Conservation (phyloP, 2,797 vertebrate species). For the Scomberomorus guttatus region DNA sequence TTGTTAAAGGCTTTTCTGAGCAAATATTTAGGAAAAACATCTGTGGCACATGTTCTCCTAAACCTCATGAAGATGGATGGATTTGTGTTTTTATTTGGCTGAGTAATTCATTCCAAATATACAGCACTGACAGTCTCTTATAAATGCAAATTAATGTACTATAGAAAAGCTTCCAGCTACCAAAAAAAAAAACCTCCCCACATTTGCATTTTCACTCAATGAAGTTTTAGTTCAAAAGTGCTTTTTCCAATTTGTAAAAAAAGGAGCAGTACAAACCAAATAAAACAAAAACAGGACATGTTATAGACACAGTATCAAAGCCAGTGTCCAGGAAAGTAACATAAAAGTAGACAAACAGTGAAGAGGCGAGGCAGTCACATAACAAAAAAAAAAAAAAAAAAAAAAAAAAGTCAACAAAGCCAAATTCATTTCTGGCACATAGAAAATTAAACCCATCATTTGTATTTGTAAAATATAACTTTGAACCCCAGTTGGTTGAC, state of each 20-base stretch:
- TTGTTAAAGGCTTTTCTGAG: not conserved
- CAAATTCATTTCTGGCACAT: not conserved
- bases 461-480: slow-evolving; percentile 7
- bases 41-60: not conserved
- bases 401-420: not conserved
- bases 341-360: not conserved
- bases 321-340: slow-evolving; percentile 4
- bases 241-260: slow-evolving; percentile 51
- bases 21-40: not conserved
- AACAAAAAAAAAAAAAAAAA: not conserved
- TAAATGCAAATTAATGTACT: not conserved
- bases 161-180: not conserved
- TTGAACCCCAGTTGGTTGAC: no score
- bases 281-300: not conserved
- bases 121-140: not conserved
- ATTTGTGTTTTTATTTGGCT: not conserved
- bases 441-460: slow-evolving; percentile 8
- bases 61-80: not conserved
- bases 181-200: not conserved
- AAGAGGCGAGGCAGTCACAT: not conserved
- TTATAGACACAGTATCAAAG: slow-evolving; percentile 23
- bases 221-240: slow-evolving; percentile 59
- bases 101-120: not conserved
- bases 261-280: slow-evolving; percentile 8
- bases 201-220: slow-evolving; percentile 2